Percentiles rank a stretch among this genome's conserved stretches.
These are phyloP conservation scores for Plutomurus gul DNA, from an alignment of 1,140 invertebrate species.

Conservation along the genomic window DNA sequence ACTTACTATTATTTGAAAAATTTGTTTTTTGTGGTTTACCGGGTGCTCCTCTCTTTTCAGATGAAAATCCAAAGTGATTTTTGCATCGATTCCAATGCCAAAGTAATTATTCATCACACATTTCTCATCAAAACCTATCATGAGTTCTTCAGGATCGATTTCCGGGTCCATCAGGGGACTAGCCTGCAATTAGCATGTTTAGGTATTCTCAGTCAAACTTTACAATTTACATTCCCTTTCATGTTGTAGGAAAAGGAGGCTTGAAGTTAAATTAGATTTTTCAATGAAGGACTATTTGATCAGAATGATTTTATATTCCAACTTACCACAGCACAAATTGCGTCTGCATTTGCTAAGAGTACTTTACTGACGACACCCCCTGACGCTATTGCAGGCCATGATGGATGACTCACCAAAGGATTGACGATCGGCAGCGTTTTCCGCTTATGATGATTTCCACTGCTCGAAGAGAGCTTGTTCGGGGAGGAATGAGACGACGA, in stretches of 20 bases:
- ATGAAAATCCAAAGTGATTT: constrained; percentile 97
- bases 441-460: constrained; percentile 11
- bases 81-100: constrained; percentile 97
- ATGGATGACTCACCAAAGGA: constrained; percentile 79
- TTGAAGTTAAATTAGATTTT: constrained; percentile 26
- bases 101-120: constrained; percentile 99
- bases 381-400: constrained; percentile 69
- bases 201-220: too few species aligned
- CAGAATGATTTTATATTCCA: constrained; percentile 83
- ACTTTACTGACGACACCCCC: constrained; percentile 86
- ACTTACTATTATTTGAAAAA: too few species aligned
- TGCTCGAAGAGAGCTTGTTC: constrained; percentile 39
- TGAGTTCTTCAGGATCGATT: constrained; percentile 46
- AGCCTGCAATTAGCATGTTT: too few species aligned
- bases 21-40: too few species aligned
- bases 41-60: constrained; percentile 97
- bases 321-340: constrained; percentile 83
- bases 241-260: too few species aligned
- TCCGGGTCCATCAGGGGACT: constrained; percentile 49
- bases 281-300: constrained; percentile 76
- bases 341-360: constrained; percentile 92
- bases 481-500: constrained; percentile 54
- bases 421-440: constrained; percentile 88
- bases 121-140: constrained; percentile 87
- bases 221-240: too few species aligned